Evolutionary conservation across 2,113 vertebrate species (phyloP).

Genomic region (Rhabdomys dilectus): DNA sequence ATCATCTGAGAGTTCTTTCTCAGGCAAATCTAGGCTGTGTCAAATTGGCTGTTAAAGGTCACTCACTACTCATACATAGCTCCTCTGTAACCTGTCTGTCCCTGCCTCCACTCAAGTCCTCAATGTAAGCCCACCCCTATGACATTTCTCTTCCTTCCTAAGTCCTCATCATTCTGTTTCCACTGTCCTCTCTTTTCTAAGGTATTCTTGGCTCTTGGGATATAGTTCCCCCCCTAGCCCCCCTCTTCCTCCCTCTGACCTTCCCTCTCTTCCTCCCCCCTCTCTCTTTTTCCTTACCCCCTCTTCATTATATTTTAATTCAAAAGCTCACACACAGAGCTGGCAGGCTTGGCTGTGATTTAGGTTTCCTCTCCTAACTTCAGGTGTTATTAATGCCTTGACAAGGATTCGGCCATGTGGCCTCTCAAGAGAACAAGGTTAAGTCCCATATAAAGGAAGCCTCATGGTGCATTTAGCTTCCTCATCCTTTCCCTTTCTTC

Average conservation of each 20-base stretch:
- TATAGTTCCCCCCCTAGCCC: not conserved
- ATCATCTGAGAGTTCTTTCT: not conserved
- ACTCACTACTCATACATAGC: not conserved
- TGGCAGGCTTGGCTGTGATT: not conserved
- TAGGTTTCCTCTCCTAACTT: not conserved
- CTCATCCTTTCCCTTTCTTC: not conserved
- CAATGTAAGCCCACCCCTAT: not conserved
- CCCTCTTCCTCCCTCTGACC: not conserved
- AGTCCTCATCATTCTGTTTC: not conserved
- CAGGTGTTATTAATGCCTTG: not conserved
- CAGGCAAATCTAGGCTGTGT: not conserved
- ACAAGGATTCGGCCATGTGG: not conserved
- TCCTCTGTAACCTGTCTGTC: not conserved
- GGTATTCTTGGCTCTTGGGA: not conserved
- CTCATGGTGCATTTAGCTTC: not conserved
- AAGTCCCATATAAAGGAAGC: not conserved
- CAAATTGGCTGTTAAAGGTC: not conserved
- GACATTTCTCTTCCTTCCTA: too few relatives aligned
- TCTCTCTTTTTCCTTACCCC: not conserved
- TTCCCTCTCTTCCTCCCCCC: not conserved
- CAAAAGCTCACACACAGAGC: not conserved
- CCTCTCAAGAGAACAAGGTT: not conserved
- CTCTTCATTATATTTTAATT: not conserved
- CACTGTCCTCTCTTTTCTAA: not conserved
- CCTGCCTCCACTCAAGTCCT: not conserved